Base-by-base conservation (phyloP, 2,888 invertebrate species). In the Lepidochrysops patricia region DNA sequence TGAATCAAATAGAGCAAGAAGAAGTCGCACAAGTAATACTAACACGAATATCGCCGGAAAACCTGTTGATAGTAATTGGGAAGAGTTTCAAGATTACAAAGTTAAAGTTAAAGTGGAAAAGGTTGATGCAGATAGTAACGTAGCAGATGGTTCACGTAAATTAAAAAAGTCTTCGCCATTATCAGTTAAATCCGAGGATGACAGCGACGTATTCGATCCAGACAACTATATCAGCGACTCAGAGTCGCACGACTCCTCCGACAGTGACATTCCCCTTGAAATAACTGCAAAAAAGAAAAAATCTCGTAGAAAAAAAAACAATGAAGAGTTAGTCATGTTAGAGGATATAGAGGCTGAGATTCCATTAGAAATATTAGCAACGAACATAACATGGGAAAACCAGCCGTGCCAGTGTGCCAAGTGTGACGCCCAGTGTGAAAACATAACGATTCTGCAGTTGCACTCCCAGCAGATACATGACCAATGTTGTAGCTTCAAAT, bases 391-490 rank as follows among this genome's bases (percentile, higher is more conserved):
- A 1, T 89, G 89, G 89, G 82, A 82, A 0, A 77, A 83, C 6
- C 83, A 82, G 23, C 75, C 77, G 57, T 88, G 86, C 64, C 71
- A 80, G 0, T 89, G 89, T 68, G 85, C 81, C 0, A 74, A 73
- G 32, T 89, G 89, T 34, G 85, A 87, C 60, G 85, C 86, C 0
- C 76, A 81, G 29, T 88, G 84, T 60, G 82, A 83, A 57, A 85
- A 82, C 52, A 71, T 86, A 3, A 68, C 76, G 15, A 81, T 80
- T 0, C 60, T 89, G 57, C 76, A 84, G 54, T 73, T 88, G 1
- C 89, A 89, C 66, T 79, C 86, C 0, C 50, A 84, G 43, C 82
- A 88, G 70, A 87, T 85, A 64, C 89, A 88, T 60, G 66, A 75
- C 0, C 70, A 70, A 4, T 89, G 89, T 63, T 84, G 84, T 34